Evolutionary conservation across 2,797 vertebrate species (phyloP), one percentile per base, ranked within the genome.

Genomic region (Sebastes goodei): DNA sequence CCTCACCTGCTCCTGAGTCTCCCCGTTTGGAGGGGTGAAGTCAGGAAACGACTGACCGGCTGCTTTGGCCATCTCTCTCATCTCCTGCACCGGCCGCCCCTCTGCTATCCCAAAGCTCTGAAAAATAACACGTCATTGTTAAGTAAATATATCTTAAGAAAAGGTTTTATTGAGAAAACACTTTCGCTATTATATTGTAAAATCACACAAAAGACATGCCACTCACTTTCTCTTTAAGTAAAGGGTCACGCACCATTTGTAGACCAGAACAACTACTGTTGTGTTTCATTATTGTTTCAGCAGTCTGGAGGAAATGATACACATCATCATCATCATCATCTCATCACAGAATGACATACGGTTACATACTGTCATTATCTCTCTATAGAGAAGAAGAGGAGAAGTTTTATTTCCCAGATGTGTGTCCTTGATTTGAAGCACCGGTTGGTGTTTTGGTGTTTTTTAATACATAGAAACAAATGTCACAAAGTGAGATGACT

Each of bases 91-190:
- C 2, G 88, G 94, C 38, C 82, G 84, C 38, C 97, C 97, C 92
- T 99, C 98, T 6, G 96, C 97, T 55, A 91, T 72, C 23, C 98
- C 98, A 0, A 98, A 99, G 76, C 96, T 98, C 98, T 99, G 90
- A 35, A 81, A 71, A 64, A 78, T 8, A 74, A 62, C 38, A 42
- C 38, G 14, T 15, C 38, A 42, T 42, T 15, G 38, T 42, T 25
- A 27, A 12, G 14, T 23, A 4, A 61, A 61, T 49, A 27, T 29
- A 32, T 25, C 9, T 74, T 6, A 32, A 9, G 6, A 32, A 32
- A 70, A 60, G 4, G 35, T 60, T 46, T 67, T 0, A 64, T 3
- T 12, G 6, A 56, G 5, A 46, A 60, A 60, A 78, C 29, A 27
- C 3, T 20, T 56, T 35, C 2, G 3, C 9, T 38, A 29, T 32